These are phyloP conservation scores for Linnaemya vulpina DNA, from an alignment of 2,888 invertebrate genomes.

Conservation along the genomic window DNA sequence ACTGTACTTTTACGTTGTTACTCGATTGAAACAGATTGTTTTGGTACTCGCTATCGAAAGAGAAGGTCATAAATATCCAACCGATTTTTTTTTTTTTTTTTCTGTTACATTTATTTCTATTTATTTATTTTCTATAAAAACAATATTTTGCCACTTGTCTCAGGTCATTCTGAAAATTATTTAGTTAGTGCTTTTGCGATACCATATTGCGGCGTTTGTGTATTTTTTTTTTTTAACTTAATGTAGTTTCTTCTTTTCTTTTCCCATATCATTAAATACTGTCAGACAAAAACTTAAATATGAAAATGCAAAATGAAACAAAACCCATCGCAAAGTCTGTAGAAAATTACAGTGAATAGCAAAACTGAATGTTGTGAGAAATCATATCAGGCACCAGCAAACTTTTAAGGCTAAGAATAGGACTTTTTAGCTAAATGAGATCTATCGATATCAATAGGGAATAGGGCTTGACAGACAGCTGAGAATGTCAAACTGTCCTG, in stretches of 20 bases:
- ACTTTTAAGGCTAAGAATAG: too few relatives aligned
- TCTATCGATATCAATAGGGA: too few relatives aligned
- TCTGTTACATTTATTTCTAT: conserved; percentile 9
- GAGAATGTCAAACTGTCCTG: too few relatives aligned
- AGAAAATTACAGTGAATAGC: conserved; percentile 8
- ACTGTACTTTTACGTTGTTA: too few relatives aligned
- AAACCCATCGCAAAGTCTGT: background rate
- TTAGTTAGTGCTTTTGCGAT: conserved; percentile 61
- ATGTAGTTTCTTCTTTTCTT: conserved; percentile 8
- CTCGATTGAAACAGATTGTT: too few relatives aligned
- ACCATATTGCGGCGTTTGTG: conserved; percentile 62
- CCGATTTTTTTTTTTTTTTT: conserved; percentile 49
- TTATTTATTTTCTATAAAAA: background rate
- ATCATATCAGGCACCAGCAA: too few relatives aligned
- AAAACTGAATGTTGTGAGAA: background rate
- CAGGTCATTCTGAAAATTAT: conserved; percentile 56
- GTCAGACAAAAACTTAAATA: conserved; percentile 14
- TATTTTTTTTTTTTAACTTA: conserved; percentile 31
- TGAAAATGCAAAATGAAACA: background rate
- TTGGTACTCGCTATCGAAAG: too few relatives aligned
- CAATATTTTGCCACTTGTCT: conserved; percentile 34
- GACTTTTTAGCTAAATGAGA: too few relatives aligned
- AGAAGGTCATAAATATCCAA: too few relatives aligned
- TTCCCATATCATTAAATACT: conserved; percentile 58
- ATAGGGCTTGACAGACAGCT: too few relatives aligned